Percentiles rank a stretch among this genome's conserved stretches.
These are phyloP conservation scores for Galaxea fascicularis DNA, from an alignment of 92 coral and sea anemone genomes.

Conservation along the genomic window DNA sequence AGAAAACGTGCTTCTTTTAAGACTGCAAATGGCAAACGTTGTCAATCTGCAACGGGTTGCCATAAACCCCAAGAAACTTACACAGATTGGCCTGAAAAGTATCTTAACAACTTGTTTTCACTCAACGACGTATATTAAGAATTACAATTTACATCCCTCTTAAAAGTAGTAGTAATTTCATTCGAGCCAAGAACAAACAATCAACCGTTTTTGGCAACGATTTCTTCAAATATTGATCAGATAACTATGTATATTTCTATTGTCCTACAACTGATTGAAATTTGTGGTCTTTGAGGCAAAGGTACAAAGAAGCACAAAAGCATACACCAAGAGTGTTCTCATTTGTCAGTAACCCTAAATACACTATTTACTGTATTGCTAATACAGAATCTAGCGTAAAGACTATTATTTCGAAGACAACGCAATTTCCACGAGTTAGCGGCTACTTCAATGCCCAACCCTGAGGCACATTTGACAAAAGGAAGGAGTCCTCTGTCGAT, in stretches of 20 bases:
- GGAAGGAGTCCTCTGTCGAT: too few relatives aligned
- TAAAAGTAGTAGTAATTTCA: not conserved
- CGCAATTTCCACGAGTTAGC: too few relatives aligned
- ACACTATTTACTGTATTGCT: too few relatives aligned
- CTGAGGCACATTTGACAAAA: not conserved
- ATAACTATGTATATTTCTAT: not conserved
- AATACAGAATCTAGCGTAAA: too few relatives aligned
- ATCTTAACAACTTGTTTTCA: not conserved
- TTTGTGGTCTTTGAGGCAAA: not conserved
- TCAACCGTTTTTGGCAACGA: constrained; percentile 32
- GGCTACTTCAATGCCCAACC: too few relatives aligned
- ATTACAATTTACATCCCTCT: not conserved
- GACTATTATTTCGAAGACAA: too few relatives aligned
- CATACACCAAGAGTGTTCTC: not conserved
- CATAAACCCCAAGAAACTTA: not conserved
- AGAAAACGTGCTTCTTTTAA: not conserved
- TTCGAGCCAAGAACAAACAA: constrained; percentile 11
- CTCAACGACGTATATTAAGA: not conserved
- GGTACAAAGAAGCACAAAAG: not conserved
- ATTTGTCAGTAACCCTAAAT: too few relatives aligned
- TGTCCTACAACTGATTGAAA: not conserved
- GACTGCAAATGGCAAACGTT: not conserved
- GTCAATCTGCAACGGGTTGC: not conserved
- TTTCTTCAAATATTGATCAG: not conserved
- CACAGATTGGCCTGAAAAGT: not conserved